Base-by-base conservation (phyloP, 2,113 vertebrate genomes). In the Elephas maximus region DNA sequence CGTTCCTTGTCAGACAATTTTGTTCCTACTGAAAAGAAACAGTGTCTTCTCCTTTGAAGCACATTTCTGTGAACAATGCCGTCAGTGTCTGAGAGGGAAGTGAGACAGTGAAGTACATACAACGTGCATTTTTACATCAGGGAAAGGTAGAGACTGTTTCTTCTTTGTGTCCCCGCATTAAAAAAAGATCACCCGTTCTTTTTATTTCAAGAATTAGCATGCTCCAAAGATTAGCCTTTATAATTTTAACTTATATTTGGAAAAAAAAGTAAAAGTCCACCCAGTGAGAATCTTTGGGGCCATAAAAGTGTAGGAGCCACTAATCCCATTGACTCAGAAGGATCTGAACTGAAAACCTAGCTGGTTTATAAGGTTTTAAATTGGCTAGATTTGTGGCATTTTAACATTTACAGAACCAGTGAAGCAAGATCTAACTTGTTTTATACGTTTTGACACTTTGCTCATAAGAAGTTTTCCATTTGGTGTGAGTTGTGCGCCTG, bases 391-490 rank as follows among this genome's bases (percentile, higher is more conserved):
- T 67, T 84, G 73, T 28, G 63, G 41, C 86, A 51, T 82, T 67
- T 76, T 79, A 94, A 71, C 77, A 79, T 89, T 93, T 65, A 84
- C 24, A 87, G 17, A 86, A 87, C 63, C 26, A 60, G 10, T 62
- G 83, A 90, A 74, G 45, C 60, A 88, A 88, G 83, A 78, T 67
- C 5, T 48, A 44, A 57, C 89, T 82, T 53, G 51, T 73, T 92
- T 84, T 45, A 63, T 53, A 30, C 51, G 17, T 89, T 95, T 63
- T 93, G 87, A 80, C 30, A 37, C 17, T 92, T 86, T 71, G 74
- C 63, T 95, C 77, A 74, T 87, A 74, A 82, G 86, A 63, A 65
- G 91, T 48, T 96, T 92, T 95, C 93, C 53, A 73, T 83, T 63
- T 84, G 62, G 21, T 79, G 12, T 74, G 60, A 62, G n/a, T 65